phyloP scores from a whole-genome alignment of 2,113 vertebrate species.

The Aix galericulata region DNA sequence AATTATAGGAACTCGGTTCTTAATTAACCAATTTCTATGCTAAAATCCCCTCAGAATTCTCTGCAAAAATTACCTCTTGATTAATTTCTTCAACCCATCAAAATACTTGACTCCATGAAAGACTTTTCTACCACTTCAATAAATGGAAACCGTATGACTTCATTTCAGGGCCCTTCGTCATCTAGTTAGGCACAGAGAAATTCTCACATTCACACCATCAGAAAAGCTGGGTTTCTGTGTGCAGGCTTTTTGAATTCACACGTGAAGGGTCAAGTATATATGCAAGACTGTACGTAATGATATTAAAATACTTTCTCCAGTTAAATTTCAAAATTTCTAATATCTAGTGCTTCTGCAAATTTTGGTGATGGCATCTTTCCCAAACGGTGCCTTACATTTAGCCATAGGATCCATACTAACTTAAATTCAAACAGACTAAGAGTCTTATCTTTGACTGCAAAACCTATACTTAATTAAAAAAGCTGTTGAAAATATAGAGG shows the following conservation, averaged over 20 bases:
- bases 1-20: neutral
- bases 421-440: neutral
- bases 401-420: neutral
- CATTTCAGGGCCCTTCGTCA: neutral
- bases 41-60: neutral
- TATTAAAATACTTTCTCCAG: neutral
- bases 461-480: neutral
- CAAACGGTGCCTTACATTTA: neutral
- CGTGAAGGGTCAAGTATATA: rapidly evolving
- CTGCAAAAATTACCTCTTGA: neutral
- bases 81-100: neutral
- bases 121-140: neutral
- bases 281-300: rapidly evolving
- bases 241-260: neutral
- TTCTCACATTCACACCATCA: neutral
- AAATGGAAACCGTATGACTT: neutral
- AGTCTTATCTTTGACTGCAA: neutral
- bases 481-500: neutral
- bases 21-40: neutral
- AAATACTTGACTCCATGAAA: neutral
- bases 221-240: neutral
- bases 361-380: neutral
- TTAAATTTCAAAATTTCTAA: neutral
- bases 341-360: neutral
- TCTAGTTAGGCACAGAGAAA: neutral